Base-by-base conservation (phyloP, 2,797 vertebrate species). In the Hapalemur alaotrensis region DNA sequence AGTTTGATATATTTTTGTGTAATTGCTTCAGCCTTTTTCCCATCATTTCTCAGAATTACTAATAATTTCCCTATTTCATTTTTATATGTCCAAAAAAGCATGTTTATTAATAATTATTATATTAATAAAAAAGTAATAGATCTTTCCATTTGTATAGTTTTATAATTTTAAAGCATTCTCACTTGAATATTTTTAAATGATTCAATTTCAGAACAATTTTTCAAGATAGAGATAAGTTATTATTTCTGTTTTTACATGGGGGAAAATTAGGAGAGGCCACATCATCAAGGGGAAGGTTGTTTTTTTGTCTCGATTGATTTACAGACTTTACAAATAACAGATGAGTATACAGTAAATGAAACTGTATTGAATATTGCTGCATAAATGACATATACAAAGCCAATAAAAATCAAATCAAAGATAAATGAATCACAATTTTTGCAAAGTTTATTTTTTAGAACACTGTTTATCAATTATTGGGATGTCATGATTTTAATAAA, bases 401-500 rank as follows among this genome's bases (percentile, higher is more conserved):
- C 57, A 69, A 89, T 59, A 61, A 65, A 95, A 95, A 87, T 91
- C 3, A 93, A 91, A 83, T 50, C 8, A 57, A 57, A 57, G 28
- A 79, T 38, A 84, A 95, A 80, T 72, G 1, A 91, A 65, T 70
- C 28, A 79, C 35, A 91, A 76, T 67, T 93, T 23, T 94, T 93
- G 10, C 18, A 63, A 87, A 63, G 4, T 88, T 90, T 92, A 84
- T 80, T 83, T 93, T 87, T 70, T 35, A 90, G 5, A 89, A 85
- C 17, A 79, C 14, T 50, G 30, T 72, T 15, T 70, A 54, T 57
- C 70, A 92, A 76, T 95, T 95, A 93, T 50, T 93, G n/a, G 82
- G 32, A 83, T 81, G 35, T 76, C 67, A 88, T 54, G 88, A 57
- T 89, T 96, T 83, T 89, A 86, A 50, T 61, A 89, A 86, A 86